phyloP scores from a whole-genome alignment of 2,797 vertebrate species.

The Cyprinella venusta region DNA sequence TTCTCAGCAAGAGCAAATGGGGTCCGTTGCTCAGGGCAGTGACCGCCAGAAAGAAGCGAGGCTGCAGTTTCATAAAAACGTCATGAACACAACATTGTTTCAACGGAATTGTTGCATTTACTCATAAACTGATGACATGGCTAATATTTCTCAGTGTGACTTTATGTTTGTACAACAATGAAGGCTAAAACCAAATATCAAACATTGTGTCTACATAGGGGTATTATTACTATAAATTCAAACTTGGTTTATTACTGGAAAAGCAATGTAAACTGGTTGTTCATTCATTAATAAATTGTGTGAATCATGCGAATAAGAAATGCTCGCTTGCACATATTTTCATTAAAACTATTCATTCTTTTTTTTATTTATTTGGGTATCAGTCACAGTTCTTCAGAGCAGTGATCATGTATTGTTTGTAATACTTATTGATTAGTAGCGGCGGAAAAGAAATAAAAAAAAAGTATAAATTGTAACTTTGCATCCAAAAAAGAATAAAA shows the following conservation, averaged over 20 bases:
- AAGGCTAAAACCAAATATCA: slow-evolving; percentile 5
- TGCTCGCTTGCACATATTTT: not conserved
- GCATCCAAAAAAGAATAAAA: not conserved
- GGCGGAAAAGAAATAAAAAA: not conserved
- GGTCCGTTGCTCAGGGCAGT: slow-evolving; percentile 56
- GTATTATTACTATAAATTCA: not conserved
- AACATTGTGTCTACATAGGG: not conserved
- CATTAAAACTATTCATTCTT: not conserved
- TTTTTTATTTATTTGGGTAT: not conserved
- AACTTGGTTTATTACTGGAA: not conserved
- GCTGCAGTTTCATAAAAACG: not conserved
- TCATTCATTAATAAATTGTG: slow-evolving; percentile 12
- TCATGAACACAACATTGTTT: not conserved
- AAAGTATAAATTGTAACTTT: not conserved
- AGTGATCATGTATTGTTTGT: slow-evolving; percentile 17
- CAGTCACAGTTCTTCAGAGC: slow-evolving; percentile 25
- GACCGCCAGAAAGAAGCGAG: slow-evolving; percentile 51
- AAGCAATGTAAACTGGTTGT: not conserved
- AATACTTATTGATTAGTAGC: not conserved
- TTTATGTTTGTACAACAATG: not conserved
- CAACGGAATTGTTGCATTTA: not conserved
- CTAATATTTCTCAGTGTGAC: slow-evolving; percentile 15
- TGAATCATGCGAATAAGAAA: slow-evolving; percentile 19
- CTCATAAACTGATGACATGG: not conserved
- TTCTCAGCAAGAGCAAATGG: slow-evolving; percentile 72